Percentiles rank a stretch among this genome's conserved stretches.
Evolutionary conservation across 2,888 invertebrate species (phyloP).

Genomic region (Acronicta aceris): DNA sequence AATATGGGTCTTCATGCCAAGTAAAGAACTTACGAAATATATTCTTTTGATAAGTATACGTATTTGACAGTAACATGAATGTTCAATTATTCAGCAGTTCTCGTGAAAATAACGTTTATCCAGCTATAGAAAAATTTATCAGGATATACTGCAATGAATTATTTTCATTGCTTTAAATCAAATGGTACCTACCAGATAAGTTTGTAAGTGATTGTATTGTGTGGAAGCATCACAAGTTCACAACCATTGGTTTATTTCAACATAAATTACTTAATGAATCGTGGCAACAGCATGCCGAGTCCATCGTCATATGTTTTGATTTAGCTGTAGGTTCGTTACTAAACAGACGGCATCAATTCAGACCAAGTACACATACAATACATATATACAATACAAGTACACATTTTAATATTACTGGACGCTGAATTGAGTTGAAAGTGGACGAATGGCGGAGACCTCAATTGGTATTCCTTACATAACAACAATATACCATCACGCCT

Average conservation of each 20-base stretch:
- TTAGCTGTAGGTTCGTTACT: conserved; percentile 59
- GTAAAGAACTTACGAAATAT: too few species aligned
- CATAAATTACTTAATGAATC: conserved; percentile 72
- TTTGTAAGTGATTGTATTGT: conserved; percentile 11
- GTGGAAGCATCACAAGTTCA: conserved; percentile 18
- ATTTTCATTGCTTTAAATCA: neutral
- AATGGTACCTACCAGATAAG: neutral
- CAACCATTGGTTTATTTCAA: conserved; percentile 54
- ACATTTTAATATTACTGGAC: conserved; percentile 19
- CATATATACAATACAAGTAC: conserved; percentile 41
- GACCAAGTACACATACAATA: too few species aligned
- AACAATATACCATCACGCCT: too few species aligned
- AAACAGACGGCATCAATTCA: conserved; percentile 55
- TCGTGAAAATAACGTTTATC: too few species aligned
- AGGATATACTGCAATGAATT: too few species aligned
- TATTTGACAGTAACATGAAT: too few species aligned
- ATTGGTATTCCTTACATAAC: conserved; percentile 1
- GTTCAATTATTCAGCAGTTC: too few species aligned
- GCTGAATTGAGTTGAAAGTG: conserved; percentile 19
- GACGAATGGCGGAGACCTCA: conserved; percentile 1
- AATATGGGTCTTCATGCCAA: too few species aligned
- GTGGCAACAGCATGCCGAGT: conserved; percentile 65
- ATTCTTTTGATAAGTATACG: too few species aligned
- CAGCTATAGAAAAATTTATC: too few species aligned
- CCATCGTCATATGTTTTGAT: conserved; percentile 69